These are phyloP conservation scores for Zoanthus gigantus DNA, from an alignment of 92 coral and sea anemone genomes.

Conservation along the genomic window DNA sequence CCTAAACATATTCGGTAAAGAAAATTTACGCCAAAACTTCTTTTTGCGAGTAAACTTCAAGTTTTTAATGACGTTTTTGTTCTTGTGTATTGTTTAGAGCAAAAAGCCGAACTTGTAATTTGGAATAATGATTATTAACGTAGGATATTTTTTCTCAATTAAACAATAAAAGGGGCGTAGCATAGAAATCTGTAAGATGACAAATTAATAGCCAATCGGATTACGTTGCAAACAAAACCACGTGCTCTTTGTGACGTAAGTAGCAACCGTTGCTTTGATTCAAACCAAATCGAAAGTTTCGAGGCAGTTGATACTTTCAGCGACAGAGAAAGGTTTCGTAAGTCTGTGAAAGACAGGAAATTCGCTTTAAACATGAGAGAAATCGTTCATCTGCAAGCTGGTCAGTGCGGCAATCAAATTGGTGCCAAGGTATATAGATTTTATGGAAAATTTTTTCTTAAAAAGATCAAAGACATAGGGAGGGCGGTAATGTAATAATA, in stretches of 20 bases:
- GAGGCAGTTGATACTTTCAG: conserved; percentile 18
- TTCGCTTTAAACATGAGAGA: conserved; percentile 87
- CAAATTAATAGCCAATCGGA: conserved; percentile 79
- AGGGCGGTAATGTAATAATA: conserved; percentile 18
- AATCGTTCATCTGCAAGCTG: conserved; percentile 99
- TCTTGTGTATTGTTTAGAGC: no score
- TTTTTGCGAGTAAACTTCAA: no score
- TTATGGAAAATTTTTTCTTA: neutral
- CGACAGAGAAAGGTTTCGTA: conserved; percentile 19
- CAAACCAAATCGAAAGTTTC: conserved; percentile 27
- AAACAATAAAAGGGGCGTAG: conserved; percentile 40
- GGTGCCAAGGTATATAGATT: conserved; percentile 91
- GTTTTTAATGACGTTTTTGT: no score
- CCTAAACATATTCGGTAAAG: no score
- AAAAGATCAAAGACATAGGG: conserved; percentile 20
- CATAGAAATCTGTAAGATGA: conserved; percentile 41
- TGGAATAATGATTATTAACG: no score
- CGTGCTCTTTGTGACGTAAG: conserved; percentile 81
- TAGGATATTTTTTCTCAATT: neutral
- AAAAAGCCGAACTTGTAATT: no score
- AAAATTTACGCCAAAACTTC: no score
- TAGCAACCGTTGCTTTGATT: conserved; percentile 74
- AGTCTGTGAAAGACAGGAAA: conserved; percentile 9
- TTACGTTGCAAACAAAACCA: conserved; percentile 63
- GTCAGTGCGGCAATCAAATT: conserved; percentile 99